Evolutionary conservation across 2,888 invertebrate genomes (phyloP).

Genomic region (Phaonia tiefii): DNA sequence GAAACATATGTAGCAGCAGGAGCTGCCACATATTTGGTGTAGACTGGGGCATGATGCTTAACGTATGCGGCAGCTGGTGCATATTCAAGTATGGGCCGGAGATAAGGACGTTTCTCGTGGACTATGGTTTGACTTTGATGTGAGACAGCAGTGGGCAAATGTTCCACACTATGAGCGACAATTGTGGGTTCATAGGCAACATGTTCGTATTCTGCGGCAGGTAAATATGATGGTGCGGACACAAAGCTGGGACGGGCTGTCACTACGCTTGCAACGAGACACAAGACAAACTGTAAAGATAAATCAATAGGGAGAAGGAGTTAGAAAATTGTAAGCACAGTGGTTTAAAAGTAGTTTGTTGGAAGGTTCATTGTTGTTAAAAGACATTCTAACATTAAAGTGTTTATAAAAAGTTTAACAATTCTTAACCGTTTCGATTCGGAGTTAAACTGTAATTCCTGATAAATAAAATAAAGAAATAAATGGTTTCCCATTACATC

Average conservation of each 20-base stretch:
- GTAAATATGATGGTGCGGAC: slow-evolving; percentile 73
- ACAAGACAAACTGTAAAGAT: slow-evolving; percentile 45
- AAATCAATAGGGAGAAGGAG: neutral
- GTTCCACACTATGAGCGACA: slow-evolving; percentile 74
- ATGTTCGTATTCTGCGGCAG: slow-evolving; percentile 65
- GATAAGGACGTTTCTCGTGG: slow-evolving; percentile 78
- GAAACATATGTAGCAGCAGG: slow-evolving; percentile 9
- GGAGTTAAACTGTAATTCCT: too few species aligned
- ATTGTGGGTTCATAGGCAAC: slow-evolving; percentile 75
- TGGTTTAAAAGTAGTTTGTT: too few species aligned
- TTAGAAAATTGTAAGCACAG: too few species aligned
- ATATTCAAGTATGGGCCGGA: slow-evolving; percentile 75
- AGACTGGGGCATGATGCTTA: slow-evolving; percentile 67
- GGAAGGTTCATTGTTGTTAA: too few species aligned
- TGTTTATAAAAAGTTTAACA: too few species aligned
- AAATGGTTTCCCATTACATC: too few species aligned
- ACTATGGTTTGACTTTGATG: slow-evolving; percentile 79
- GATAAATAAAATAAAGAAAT: too few species aligned
- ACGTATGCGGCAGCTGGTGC: slow-evolving; percentile 70
- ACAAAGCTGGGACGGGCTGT: slow-evolving; percentile 73
- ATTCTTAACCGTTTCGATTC: too few species aligned
- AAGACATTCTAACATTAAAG: too few species aligned
- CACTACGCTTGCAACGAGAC: slow-evolving; percentile 46
- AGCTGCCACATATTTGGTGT: slow-evolving; percentile 50
- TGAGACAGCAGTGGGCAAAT: slow-evolving; percentile 76